phyloP scores from a whole-genome alignment of 2,113 vertebrate species.

The Cynopterus brachyotis region DNA sequence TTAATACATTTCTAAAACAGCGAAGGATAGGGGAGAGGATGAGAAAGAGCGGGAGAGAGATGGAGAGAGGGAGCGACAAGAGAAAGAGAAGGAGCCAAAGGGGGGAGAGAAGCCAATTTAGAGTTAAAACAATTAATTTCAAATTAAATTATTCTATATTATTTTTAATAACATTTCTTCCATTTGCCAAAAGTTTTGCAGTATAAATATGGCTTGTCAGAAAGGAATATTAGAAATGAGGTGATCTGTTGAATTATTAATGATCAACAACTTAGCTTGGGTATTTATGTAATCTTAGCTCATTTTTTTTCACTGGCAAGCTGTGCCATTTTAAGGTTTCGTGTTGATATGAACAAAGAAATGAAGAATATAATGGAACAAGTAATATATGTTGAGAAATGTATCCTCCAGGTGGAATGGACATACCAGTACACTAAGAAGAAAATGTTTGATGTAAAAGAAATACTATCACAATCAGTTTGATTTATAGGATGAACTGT shows the following conservation, averaged over 20 bases:
- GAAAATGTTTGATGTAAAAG: neutral
- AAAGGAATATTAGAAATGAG: neutral
- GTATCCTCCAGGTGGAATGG: neutral
- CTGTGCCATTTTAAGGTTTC: neutral
- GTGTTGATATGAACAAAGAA: neutral
- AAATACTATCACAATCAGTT: neutral
- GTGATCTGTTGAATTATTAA: neutral
- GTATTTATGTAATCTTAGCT: neutral
- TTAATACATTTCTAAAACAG: neutral
- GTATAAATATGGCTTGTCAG: neutral
- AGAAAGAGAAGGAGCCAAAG: neutral
- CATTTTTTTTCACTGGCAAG: neutral
- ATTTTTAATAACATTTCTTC: neutral
- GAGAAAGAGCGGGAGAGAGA: neutral
- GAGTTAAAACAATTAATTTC: neutral
- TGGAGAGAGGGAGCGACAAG: accelerated
- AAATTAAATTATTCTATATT: neutral
- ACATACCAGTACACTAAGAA: neutral
- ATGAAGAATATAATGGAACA: neutral
- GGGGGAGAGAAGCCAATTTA: neutral
- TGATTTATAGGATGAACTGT: neutral
- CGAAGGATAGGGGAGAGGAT: no score
- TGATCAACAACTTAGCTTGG: neutral
- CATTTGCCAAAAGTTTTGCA: neutral
- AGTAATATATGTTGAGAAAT: neutral